Evolutionary conservation across 2,888 invertebrate genomes (phyloP), one percentile per base, ranked within the genome.

Genomic region (Euplexia lucipara): DNA sequence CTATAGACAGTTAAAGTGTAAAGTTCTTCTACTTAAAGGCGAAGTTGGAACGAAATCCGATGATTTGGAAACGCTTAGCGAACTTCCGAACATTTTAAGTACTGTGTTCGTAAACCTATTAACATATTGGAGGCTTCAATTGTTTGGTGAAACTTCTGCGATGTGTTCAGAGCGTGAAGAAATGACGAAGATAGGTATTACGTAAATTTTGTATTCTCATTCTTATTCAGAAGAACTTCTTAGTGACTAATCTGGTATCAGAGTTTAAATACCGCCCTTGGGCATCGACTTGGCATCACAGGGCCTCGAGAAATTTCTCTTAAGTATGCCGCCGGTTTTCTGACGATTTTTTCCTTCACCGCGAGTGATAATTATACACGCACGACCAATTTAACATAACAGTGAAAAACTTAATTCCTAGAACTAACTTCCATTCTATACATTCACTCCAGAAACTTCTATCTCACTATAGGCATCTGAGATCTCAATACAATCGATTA

Each of bases 401-500:
- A 16, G 3, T 51, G 3, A 48, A 30, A 20, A 39, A 26, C 22
- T 12, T 20, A 22, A 22, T 32, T 41, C 1, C 3, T 30, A 1
- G 2, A 14, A 8, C 20, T 9, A 54, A 42, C 8, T 44, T 37
- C 32, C 44, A 16, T 10, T 34, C 30, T 26, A 22, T 30, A 61
- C 8, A 47, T 12, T 56, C 49, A 51, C 7, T 35, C 7, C 7
- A 30, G 16, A 34, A 58, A 56, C 45, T 20, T 37, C 48, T 20
- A 32, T 42, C 26, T 30, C 48, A 57, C 61, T 69, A 58, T 56
- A 70, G 51, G 65, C 56, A 54, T 44, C 35, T 20, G 62, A 75
- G 41, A 75, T 77, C 70, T 81, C 84, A 86, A 85, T 84, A 84
- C 81, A 83, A 85, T 86, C 85, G 82, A 86, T 84, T 82, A 84